Conservation (phyloP, 2,888 invertebrate genomes). For the Neria commutata region DNA sequence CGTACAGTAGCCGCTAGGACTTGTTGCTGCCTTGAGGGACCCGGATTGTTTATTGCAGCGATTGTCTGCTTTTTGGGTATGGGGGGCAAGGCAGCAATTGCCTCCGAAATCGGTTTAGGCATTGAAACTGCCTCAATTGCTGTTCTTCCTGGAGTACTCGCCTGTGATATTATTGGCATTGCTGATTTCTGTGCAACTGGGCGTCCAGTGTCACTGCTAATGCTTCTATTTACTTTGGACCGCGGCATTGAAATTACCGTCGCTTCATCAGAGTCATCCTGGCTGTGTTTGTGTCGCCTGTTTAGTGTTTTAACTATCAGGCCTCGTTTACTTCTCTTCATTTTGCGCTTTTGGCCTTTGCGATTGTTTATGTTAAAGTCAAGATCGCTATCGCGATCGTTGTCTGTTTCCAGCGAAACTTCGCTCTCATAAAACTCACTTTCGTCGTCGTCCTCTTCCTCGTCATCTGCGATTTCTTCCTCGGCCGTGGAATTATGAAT, state of each 20-base stretch:
- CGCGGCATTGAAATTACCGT: not conserved
- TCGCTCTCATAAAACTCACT: constrained; percentile 66
- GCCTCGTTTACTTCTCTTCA: constrained; percentile 26
- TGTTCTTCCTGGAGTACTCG: no score
- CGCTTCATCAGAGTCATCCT: constrained; percentile 24
- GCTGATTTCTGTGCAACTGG: not conserved
- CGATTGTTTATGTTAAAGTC: constrained; percentile 69
- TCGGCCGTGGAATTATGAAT: constrained; percentile 39
- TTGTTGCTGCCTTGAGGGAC: constrained; percentile 13
- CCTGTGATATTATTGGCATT: not conserved
- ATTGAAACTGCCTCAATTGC: not conserved
- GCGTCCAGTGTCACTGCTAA: not conserved
- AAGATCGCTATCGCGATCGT: constrained; percentile 68
- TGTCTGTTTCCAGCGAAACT: constrained; percentile 57
- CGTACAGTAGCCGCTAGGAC: constrained; percentile 31
- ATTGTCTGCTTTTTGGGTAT: constrained; percentile 26
- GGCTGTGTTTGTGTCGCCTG: constrained; percentile 32
- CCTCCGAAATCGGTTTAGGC: not conserved
- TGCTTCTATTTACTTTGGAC: not conserved
- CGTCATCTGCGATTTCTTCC: constrained; percentile 35
- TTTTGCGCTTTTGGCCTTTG: constrained; percentile 48
- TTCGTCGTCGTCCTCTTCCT: constrained; percentile 60
- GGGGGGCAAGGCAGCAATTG: constrained; percentile 27
- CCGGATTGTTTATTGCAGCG: constrained; percentile 3
- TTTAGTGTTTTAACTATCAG: no score